Percentiles rank a stretch among this genome's conserved stretches.
These are phyloP conservation scores for Cylindroiulus punctatus DNA, from an alignment of 2,888 invertebrate species.

Conservation along the genomic window DNA sequence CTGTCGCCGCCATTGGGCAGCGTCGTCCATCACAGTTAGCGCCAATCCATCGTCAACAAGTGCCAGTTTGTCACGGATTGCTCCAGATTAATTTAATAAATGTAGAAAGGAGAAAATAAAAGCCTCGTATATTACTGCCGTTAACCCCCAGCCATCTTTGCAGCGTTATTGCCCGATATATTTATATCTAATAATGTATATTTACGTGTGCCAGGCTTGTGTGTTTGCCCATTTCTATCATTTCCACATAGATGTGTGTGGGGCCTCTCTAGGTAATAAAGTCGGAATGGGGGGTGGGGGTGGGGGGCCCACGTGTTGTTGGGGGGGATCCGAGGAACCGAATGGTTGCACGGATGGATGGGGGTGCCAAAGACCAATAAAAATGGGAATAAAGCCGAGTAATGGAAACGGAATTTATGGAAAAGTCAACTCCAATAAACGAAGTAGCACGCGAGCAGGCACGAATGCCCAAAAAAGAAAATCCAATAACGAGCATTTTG, in stretches of 20 bases:
- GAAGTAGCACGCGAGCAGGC: constrained; percentile 55
- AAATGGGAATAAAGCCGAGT: constrained; percentile 50
- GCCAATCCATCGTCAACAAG: constrained; percentile 28
- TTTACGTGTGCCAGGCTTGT: background rate
- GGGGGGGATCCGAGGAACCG: background rate
- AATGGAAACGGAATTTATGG: constrained; percentile 59
- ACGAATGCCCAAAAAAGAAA: constrained; percentile 51
- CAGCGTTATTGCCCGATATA: constrained; percentile 12
- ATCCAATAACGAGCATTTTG: constrained; percentile 59
- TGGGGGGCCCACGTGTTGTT: too few relatives aligned
- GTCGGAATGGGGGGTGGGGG: background rate
- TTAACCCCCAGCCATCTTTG: constrained; percentile 5
- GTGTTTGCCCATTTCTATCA: constrained; percentile 15
- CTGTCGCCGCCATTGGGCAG: too few relatives aligned
- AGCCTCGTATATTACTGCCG: constrained; percentile 25
- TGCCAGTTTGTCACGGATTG: constrained; percentile 42
- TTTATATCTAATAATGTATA: constrained; percentile 37
- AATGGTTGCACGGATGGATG: constrained; percentile 35
- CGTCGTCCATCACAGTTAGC: constrained; percentile 1
- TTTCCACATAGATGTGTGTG: constrained; percentile 7
- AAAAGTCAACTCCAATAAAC: constrained; percentile 58
- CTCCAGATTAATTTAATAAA: constrained; percentile 37
- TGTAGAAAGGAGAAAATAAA: constrained; percentile 6
- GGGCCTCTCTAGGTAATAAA: constrained; percentile 48
- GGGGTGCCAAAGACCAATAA: constrained; percentile 52